These are phyloP conservation scores for Cerastis leucographa DNA, from an alignment of 2,888 invertebrate species.

Conservation along the genomic window DNA sequence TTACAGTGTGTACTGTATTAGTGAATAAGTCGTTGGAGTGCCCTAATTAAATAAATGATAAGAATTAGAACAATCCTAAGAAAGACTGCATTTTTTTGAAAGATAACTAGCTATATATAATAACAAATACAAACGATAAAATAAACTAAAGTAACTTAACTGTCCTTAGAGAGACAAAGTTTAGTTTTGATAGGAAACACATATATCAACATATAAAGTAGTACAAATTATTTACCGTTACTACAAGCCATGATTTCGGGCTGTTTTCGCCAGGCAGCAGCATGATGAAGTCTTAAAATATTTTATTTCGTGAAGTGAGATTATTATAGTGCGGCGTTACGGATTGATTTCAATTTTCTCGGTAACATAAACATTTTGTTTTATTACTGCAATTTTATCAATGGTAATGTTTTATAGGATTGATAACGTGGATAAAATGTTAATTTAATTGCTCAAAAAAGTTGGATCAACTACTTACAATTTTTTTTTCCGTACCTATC, in stretches of 20 bases:
- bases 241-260: slow-evolving; percentile 70
- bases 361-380: slow-evolving; percentile 68
- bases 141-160: background rate
- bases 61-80: slow-evolving; percentile 1
- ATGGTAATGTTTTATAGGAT: slow-evolving; percentile 39
- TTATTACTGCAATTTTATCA: slow-evolving; percentile 55
- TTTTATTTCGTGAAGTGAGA: slow-evolving; percentile 52
- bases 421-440: background rate
- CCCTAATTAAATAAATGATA: too few species aligned
- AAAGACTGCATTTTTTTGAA: background rate
- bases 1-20: too few species aligned
- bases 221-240: slow-evolving; percentile 71
- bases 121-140: background rate
- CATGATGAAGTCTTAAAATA: slow-evolving; percentile 71
- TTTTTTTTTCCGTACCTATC: background rate
- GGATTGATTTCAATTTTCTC: slow-evolving; percentile 81
- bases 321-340: slow-evolving; percentile 66
- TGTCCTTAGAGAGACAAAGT: background rate
- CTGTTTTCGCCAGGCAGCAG: slow-evolving; percentile 66
- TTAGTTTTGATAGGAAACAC: background rate
- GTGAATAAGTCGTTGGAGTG: too few species aligned
- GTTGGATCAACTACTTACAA: background rate
- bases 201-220: background rate
- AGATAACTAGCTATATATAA: background rate
- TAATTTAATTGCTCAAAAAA: background rate